A percentile compares a stretch with the other conserved stretches of the same genome.
Evolutionary conservation across 2,797 vertebrate species (phyloP).

Genomic region (Hirundo rustica): DNA sequence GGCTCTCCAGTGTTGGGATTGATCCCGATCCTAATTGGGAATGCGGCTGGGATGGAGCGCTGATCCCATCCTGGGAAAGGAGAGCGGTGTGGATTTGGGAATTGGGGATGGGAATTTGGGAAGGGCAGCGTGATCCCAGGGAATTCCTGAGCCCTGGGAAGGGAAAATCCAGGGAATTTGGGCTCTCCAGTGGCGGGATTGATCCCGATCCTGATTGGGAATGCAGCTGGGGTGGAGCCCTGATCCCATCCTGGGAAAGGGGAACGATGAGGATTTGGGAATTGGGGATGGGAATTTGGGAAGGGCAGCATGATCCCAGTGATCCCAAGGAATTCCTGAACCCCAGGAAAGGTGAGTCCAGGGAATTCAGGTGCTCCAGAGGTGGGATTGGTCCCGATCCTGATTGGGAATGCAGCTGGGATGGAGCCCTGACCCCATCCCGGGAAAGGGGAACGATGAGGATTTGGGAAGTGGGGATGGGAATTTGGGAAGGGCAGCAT

Average conservation of each 20-base stretch:
- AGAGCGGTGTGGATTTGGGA: background rate
- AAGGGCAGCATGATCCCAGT: too few species aligned
- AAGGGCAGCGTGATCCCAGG: too few species aligned
- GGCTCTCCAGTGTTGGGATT: too few species aligned
- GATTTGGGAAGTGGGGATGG: too few species aligned
- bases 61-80: background rate
- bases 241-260: background rate
- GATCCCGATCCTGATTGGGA: background rate
- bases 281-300: too few species aligned
- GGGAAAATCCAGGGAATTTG: background rate
- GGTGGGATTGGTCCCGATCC: background rate
- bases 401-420: background rate
- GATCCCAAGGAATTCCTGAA: too few species aligned
- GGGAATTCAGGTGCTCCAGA: too few species aligned
- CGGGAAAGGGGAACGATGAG: accelerated
- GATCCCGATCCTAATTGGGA: too few species aligned
- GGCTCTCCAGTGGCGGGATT: too few species aligned
- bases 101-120: background rate
- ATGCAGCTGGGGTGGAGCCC: background rate
- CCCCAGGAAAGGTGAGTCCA: accelerated
- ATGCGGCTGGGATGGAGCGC: too few species aligned
- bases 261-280: accelerated
- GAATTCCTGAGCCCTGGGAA: background rate
- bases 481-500: background rate
- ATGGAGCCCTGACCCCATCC: background rate